Evolutionary conservation across 1,140 invertebrate species (phyloP).

Genomic region (Drosophila virilis): DNA sequence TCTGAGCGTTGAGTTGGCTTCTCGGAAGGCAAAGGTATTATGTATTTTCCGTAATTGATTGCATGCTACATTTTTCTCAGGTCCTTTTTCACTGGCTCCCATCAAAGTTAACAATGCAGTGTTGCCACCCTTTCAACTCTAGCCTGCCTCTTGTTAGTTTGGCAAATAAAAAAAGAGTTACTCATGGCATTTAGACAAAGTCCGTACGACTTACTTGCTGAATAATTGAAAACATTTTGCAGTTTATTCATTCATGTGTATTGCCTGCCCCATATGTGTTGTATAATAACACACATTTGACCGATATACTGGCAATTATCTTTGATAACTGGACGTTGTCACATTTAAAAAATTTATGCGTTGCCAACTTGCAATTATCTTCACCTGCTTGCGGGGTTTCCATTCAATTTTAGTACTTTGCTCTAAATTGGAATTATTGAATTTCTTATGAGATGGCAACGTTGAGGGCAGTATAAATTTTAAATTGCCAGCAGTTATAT

Average conservation of each 20-base stretch:
- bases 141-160: not conserved
- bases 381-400: not conserved
- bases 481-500: too few relatives aligned
- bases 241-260: not conserved
- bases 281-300: conserved; percentile 4
- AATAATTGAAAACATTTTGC: not conserved
- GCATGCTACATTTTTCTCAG: too few relatives aligned
- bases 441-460: not conserved
- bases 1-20: too few relatives aligned
- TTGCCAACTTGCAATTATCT: conserved; percentile 5
- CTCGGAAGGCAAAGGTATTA: too few relatives aligned
- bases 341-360: conserved; percentile 15
- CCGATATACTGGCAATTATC: not conserved
- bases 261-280: too few relatives aligned
- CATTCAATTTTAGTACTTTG: not conserved
- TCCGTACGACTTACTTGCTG: not conserved
- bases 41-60: too few relatives aligned
- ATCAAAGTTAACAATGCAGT: too few relatives aligned
- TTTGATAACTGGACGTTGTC: conserved; percentile 6
- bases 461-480: not conserved
- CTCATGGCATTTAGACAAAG: not conserved
- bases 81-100: too few relatives aligned
- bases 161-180: too few relatives aligned
- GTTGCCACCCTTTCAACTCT: not conserved
- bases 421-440: not conserved